Conservation (phyloP, 2,888 invertebrate species). For the Coelinius sp. region DNA sequence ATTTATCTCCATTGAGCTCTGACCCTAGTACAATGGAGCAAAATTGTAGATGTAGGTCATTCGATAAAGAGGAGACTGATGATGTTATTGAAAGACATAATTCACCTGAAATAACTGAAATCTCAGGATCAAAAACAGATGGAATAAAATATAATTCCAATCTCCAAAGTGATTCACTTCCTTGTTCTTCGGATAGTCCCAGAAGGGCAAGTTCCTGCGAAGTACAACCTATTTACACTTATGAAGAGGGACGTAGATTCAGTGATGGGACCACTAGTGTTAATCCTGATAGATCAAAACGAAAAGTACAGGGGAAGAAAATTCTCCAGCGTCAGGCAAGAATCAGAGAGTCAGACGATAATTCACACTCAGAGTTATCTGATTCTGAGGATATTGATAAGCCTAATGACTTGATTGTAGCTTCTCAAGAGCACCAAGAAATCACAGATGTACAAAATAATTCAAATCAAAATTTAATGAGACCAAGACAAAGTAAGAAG, state of each 20-base stretch:
- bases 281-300: constrained; percentile 33
- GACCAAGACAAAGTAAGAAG: background rate
- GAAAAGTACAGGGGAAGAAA: constrained; percentile 45
- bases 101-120: background rate
- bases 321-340: constrained; percentile 62
- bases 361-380: constrained; percentile 6
- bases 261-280: constrained; percentile 55
- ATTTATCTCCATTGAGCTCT: background rate
- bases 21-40: background rate
- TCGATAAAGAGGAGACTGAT: background rate
- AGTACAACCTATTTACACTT: constrained; percentile 23
- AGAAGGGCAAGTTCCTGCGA: constrained; percentile 55
- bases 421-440: constrained; percentile 1
- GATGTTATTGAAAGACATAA: constrained; percentile 15
- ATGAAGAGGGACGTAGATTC: constrained; percentile 53
- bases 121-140: constrained; percentile 58
- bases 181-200: constrained; percentile 7
- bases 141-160: constrained; percentile 31
- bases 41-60: background rate
- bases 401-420: background rate
- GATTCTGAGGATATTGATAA: background rate
- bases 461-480: background rate
- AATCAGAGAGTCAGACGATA: constrained; percentile 53
- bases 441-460: constrained; percentile 28
- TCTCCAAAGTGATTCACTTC: background rate